Base-by-base conservation (phyloP, 2,113 vertebrate genomes). In the Lucifuga dentata region DNA sequence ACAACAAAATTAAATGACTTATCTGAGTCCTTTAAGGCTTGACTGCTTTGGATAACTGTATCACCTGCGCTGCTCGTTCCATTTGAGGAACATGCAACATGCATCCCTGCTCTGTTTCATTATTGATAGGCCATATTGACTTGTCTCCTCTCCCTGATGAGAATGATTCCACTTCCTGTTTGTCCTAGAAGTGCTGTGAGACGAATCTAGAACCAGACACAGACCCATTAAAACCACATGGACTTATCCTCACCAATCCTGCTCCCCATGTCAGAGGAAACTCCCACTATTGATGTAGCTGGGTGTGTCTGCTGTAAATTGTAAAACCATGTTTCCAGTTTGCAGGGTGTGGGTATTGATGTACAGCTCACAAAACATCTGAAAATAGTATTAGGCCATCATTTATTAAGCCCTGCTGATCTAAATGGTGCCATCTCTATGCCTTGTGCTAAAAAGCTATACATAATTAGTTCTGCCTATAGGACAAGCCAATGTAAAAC, bases 41-140 rank as follows among this genome's bases (percentile, higher is more conserved):
- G 32, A 46, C 20, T 24, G 26, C 40, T 44, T 12, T 16, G 63
- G 10, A 61, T 79, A 52, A 56, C 39, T 36, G 32, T 15, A 51
- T 45, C 43, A 68, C 56, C 67, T 67, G 49, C 19, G 1, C 36
- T 48, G 51, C 52, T 16, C 21, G n/a, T 46, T 52, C 55, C 63
- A 35, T 24, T 71, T 60, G 61, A 71, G n/a, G 45, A 11, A 62
- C 43, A 52, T 55, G 68, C n/a, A 78, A 74, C 76, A 69, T 57
- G 74, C 68, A 52, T 73, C 72, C 63, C 52, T 23, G 60, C 67
- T 82, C 71, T 52, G 56, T 71, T 87, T 81, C 81, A 88, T 87
- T 86, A 87, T 86, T 88, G 86, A 90, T 87, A 51, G 68, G 53
- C 50, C 38, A 26, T 86, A 89, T 88, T 85, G 90, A 91, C 74